These are phyloP conservation scores for Myoxocephalus aenaeus DNA, from an alignment of 2,797 vertebrate species.

Conservation along the genomic window DNA sequence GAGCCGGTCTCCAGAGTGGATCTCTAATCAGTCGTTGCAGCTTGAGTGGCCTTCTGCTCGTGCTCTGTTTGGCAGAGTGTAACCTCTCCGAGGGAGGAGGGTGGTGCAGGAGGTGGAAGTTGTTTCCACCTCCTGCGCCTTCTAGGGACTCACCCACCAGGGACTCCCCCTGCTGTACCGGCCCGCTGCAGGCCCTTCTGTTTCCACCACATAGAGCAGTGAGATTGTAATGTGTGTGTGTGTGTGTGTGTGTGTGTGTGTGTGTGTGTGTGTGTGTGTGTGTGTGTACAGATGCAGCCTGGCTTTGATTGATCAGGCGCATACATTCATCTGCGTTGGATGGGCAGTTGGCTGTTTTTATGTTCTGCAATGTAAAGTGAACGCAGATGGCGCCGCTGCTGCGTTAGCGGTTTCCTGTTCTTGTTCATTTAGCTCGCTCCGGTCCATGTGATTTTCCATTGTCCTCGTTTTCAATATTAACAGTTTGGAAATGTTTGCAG, in stretches of 20 bases:
- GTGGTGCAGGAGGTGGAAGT: slow-evolving; percentile 4
- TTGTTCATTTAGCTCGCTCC: slow-evolving; percentile 36
- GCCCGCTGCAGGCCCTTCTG: slow-evolving; percentile 17
- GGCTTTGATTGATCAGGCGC: slow-evolving; percentile 30
- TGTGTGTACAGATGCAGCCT: slow-evolving; percentile 22
- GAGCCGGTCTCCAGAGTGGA: neutral
- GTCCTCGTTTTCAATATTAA: slow-evolving; percentile 30
- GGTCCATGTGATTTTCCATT: slow-evolving; percentile 38
- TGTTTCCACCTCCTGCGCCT: neutral
- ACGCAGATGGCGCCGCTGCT: slow-evolving; percentile 57
- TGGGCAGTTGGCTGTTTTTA: slow-evolving; percentile 19
- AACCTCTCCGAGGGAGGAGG: neutral
- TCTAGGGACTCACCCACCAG: no score
- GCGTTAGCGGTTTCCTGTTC: slow-evolving; percentile 27
- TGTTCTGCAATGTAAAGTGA: slow-evolving; percentile 35
- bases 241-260: neutral
- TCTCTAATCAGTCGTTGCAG: slow-evolving; percentile 56
- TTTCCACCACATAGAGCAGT: neutral
- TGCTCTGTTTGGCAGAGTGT: slow-evolving; percentile 33
- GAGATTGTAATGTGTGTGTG: neutral
- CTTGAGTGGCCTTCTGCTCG: slow-evolving; percentile 30
- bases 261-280: slow-evolving; percentile 8
- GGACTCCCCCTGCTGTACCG: slow-evolving; percentile 3
- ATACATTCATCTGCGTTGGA: slow-evolving; percentile 16
- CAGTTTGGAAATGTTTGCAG: slow-evolving; percentile 17